Evolutionary conservation across 2,888 invertebrate species (phyloP).

Genomic region (Scrobipalpa costella): DNA sequence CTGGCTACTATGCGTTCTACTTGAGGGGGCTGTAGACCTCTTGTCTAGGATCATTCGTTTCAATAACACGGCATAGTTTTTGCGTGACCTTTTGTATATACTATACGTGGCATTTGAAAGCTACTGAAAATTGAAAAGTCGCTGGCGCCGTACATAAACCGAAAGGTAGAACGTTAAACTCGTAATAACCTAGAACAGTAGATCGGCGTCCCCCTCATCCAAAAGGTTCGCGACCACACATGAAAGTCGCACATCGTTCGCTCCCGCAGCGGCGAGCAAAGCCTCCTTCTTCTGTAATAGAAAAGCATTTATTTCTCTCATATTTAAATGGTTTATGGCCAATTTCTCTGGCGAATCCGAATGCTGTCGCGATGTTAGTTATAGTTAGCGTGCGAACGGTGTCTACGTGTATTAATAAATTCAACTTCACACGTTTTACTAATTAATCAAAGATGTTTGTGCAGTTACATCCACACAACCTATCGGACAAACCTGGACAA

Average conservation of each 20-base stretch:
- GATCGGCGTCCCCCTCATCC: slow-evolving; percentile 94
- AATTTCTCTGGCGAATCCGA: not conserved
- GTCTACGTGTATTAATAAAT: slow-evolving; percentile 14
- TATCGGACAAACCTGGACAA: not conserved
- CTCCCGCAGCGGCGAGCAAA: slow-evolving; percentile 46
- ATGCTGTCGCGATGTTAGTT: slow-evolving; percentile 10
- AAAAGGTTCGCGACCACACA: slow-evolving; percentile 85
- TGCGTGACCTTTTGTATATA: not conserved
- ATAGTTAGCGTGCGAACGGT: slow-evolving; percentile 8
- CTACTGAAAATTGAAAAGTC: no score
- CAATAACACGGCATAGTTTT: not conserved
- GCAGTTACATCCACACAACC: slow-evolving; percentile 5
- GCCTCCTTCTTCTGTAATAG: slow-evolving; percentile 58
- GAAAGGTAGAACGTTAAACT: slow-evolving; percentile 6
- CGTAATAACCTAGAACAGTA: slow-evolving; percentile 86
- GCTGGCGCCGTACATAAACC: not conserved
- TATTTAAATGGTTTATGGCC: not conserved
- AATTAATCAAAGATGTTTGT: slow-evolving; percentile 4
- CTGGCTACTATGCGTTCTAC: slow-evolving; percentile 25
- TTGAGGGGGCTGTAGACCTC: slow-evolving; percentile 13
- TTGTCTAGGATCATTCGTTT: slow-evolving; percentile 11
- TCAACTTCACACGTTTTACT: not conserved
- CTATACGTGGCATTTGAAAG: not conserved
- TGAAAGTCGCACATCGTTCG: slow-evolving; percentile 57
- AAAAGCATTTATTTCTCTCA: slow-evolving; percentile 29